Conservation (phyloP, 1,140 invertebrate species). For the Euwallacea fornicatus region DNA sequence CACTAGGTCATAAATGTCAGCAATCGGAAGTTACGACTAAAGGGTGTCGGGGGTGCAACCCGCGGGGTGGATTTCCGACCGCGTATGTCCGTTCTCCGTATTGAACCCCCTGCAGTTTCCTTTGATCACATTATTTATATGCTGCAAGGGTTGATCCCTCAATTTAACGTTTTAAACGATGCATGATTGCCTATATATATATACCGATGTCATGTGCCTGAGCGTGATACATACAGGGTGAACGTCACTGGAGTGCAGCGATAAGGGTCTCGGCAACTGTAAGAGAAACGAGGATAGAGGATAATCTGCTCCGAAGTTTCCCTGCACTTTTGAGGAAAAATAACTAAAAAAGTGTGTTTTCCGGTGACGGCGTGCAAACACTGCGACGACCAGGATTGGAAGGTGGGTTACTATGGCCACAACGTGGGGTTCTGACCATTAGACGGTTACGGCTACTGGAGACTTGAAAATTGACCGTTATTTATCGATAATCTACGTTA, state of each 20-base stretch:
- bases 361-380: not conserved
- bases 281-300: no score
- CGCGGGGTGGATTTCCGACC: slow-evolving; percentile 16
- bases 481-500: no score
- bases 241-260: no score
- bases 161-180: slow-evolving; percentile 23
- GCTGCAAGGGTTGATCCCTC: slow-evolving; percentile 6
- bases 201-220: no score
- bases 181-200: not conserved
- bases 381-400: slow-evolving; percentile 51
- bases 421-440: slow-evolving; percentile 52
- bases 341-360: not conserved
- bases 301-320: no score
- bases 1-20: slow-evolving; percentile 31
- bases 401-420: slow-evolving; percentile 52
- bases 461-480: slow-evolving; percentile 6
- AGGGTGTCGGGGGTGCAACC: slow-evolving; percentile 15
- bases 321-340: no score
- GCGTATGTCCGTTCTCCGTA: not conserved
- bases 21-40: slow-evolving; percentile 22
- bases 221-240: no score
- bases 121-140: slow-evolving; percentile 12
- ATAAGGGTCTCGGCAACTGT: no score
- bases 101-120: slow-evolving; percentile 1
- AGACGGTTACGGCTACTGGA: slow-evolving; percentile 50